Conservation (phyloP, 2,113 vertebrate species). For the Arizona elegans region DNA sequence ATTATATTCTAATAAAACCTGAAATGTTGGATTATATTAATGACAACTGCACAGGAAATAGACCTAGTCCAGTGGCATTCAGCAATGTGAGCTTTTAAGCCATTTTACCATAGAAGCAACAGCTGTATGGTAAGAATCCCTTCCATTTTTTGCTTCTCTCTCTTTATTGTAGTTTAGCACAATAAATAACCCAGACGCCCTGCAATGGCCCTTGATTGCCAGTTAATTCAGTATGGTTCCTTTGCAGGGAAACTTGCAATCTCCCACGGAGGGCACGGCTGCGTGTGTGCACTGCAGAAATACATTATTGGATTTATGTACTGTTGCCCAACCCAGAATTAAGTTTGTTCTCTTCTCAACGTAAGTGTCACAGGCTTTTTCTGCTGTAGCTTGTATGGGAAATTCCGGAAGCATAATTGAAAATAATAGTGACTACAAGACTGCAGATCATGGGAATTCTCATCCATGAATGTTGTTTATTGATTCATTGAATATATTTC, state of each 20-base stretch:
- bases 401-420: background rate
- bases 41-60: conserved; percentile 58
- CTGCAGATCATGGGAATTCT: background rate
- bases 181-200: conserved; percentile 13
- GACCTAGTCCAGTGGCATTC: conserved; percentile 40
- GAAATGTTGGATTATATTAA: conserved; percentile 59
- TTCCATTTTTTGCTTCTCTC: conserved; percentile 44
- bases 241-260: conserved; percentile 30
- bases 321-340: background rate
- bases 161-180: conserved; percentile 28
- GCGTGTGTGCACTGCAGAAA: conserved; percentile 28
- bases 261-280: background rate
- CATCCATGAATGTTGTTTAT: background rate
- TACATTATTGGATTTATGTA: accelerated
- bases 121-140: conserved; percentile 35
- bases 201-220: conserved; percentile 32
- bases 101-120: conserved; percentile 45
- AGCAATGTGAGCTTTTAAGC: conserved; percentile 44
- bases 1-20: conserved; percentile 67
- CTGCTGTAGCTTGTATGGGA: background rate
- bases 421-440: background rate
- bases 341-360: background rate
- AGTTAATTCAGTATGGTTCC: conserved; percentile 42
- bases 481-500: background rate
- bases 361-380: background rate